phyloP scores from a whole-genome alignment of 2,113 vertebrate species.

The Cynopterus brachyotis region DNA sequence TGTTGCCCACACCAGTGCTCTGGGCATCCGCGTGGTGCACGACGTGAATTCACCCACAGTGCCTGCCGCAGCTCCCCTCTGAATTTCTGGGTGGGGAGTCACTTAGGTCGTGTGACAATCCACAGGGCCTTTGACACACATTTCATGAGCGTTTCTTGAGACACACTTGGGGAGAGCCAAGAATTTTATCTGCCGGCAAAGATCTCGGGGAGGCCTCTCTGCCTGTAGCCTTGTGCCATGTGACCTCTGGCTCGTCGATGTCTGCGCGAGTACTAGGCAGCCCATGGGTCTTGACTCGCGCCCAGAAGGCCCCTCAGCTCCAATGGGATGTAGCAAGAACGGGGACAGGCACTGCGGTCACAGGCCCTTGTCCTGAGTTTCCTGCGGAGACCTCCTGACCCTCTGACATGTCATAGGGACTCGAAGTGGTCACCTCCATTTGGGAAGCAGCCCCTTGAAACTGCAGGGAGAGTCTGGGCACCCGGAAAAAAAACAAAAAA shows the following conservation, averaged over 20 bases:
- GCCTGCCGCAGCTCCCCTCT: not conserved
- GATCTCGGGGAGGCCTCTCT: not conserved
- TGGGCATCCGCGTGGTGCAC: accelerated
- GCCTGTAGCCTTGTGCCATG: not conserved
- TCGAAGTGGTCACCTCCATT: not conserved
- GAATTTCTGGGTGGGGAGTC: not conserved
- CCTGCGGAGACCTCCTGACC: not conserved
- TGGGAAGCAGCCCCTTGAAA: not conserved
- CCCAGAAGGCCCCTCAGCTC: slow-evolving; percentile 16
- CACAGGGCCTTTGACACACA: not conserved
- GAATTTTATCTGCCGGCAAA: not conserved
- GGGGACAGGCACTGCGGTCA: accelerated
- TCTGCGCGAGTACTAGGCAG: not conserved
- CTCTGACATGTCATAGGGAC: not conserved
- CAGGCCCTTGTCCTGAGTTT: not conserved
- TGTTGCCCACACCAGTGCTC: too few species aligned
- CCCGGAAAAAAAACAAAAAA: not conserved
- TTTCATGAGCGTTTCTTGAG: not conserved
- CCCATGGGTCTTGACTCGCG: not conserved
- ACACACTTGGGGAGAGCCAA: not conserved
- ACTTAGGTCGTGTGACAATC: not conserved
- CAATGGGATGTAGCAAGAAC: not conserved
- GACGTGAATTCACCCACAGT: not conserved
- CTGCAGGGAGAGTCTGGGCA: not conserved
- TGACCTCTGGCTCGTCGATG: not conserved